Evolutionary conservation across 2,113 vertebrate genomes (phyloP).

Genomic region (Erythrocercus mccallii): DNA sequence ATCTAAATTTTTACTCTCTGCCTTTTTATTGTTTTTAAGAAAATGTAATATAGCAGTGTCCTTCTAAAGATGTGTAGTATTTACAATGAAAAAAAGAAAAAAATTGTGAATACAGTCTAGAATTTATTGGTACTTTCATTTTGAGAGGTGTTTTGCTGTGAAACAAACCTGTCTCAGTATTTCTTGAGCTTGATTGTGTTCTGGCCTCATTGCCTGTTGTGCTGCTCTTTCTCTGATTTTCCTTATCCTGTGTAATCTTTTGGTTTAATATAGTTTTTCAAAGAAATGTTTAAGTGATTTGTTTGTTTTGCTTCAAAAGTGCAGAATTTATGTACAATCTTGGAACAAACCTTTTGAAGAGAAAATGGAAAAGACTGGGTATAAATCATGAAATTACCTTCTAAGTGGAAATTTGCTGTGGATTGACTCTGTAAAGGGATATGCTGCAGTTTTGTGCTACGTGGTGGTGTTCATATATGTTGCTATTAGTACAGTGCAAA

Average conservation of each 20-base stretch:
- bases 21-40: conserved; percentile 53
- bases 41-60: conserved; percentile 9
- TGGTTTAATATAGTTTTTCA: not conserved
- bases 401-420: not conserved
- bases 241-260: not conserved
- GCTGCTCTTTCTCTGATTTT: not conserved
- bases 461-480: not conserved
- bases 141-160: not conserved
- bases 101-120: not conserved
- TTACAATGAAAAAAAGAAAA: not conserved
- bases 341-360: not conserved
- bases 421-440: not conserved
- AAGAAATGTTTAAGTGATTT: not conserved
- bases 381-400: not conserved
- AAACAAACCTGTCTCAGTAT: not conserved
- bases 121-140: not conserved
- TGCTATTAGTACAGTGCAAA: not conserved
- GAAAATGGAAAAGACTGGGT: not conserved
- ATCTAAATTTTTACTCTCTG: conserved; percentile 32
- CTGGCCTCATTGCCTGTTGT: not conserved
- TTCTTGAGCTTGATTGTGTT: not conserved
- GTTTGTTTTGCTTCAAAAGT: not conserved
- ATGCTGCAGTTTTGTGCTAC: not conserved
- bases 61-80: not conserved
- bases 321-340: not conserved